Percentiles rank a stretch among this genome's conserved stretches.
Evolutionary conservation across 1,140 invertebrate species (phyloP).

Genomic region (Pararge aegeria): DNA sequence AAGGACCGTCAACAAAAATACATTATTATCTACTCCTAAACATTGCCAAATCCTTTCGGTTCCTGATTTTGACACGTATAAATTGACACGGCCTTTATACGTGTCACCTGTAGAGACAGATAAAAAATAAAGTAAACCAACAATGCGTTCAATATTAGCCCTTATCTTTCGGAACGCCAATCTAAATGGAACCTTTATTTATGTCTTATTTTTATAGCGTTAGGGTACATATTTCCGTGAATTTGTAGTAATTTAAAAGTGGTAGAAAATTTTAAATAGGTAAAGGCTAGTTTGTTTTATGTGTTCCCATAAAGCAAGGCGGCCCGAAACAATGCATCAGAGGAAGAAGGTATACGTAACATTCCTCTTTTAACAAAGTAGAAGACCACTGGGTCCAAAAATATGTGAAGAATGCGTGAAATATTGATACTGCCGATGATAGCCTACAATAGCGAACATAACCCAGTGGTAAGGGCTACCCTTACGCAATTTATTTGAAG

Average conservation of each 20-base stretch:
- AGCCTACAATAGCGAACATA: too few relatives aligned
- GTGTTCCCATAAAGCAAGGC: constrained; percentile 10
- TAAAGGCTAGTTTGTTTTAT: constrained; percentile 2
- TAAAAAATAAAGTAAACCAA: constrained; percentile 29
- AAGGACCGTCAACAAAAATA: not conserved
- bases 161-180: constrained; percentile 9
- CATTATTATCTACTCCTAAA: not conserved
- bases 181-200: not conserved
- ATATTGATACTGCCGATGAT: too few relatives aligned
- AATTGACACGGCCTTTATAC: constrained; percentile 45
- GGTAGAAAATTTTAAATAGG: constrained; percentile 23
- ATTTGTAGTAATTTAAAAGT: not conserved
- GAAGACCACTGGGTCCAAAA: not conserved
- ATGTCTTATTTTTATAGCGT: not conserved
- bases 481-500: too few relatives aligned
- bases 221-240: not conserved
- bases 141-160: constrained; percentile 18
- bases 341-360: too few relatives aligned
- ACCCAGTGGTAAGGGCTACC: too few relatives aligned
- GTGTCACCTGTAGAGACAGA: constrained; percentile 41
- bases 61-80: constrained; percentile 55
- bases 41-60: constrained; percentile 1
- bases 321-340: too few relatives aligned
- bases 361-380: not conserved
- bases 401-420: not conserved